Evolutionary conservation across 2,797 vertebrate species (phyloP).

Genomic region (Phataginus tetradactyla): DNA sequence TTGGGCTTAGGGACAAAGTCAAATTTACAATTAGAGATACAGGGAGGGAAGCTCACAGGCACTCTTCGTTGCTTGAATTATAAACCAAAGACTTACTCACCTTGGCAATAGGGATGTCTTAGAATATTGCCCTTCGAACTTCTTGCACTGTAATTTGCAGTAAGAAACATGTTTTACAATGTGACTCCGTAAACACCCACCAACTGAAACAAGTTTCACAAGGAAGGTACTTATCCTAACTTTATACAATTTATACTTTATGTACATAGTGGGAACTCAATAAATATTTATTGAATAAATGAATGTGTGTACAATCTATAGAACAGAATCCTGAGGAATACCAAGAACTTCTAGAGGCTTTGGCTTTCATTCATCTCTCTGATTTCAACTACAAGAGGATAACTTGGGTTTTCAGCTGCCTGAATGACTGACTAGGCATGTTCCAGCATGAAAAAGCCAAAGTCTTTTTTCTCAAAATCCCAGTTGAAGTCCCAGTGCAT

Average conservation of each 20-base stretch:
- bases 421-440: background rate
- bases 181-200: background rate
- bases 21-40: background rate
- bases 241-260: background rate
- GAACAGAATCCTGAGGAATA: slow-evolving; percentile 36
- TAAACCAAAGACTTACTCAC: background rate
- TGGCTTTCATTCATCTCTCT: slow-evolving; percentile 2
- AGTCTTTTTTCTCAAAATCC: slow-evolving; percentile 17
- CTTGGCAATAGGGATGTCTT: background rate
- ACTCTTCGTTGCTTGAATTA: background rate
- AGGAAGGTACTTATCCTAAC: background rate
- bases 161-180: background rate
- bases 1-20: background rate
- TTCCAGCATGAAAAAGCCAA: background rate
- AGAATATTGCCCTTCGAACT: background rate
- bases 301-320: background rate
- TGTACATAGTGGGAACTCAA: background rate
- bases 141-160: background rate
- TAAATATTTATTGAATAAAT: background rate
- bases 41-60: background rate
- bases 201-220: background rate
- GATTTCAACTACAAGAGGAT: slow-evolving; percentile 15
- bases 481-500: background rate
- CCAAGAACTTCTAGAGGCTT: background rate
- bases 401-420: slow-evolving; percentile 38